Base-by-base conservation (phyloP, 2,797 vertebrate species). In the Acipenser oxyrinchus region DNA sequence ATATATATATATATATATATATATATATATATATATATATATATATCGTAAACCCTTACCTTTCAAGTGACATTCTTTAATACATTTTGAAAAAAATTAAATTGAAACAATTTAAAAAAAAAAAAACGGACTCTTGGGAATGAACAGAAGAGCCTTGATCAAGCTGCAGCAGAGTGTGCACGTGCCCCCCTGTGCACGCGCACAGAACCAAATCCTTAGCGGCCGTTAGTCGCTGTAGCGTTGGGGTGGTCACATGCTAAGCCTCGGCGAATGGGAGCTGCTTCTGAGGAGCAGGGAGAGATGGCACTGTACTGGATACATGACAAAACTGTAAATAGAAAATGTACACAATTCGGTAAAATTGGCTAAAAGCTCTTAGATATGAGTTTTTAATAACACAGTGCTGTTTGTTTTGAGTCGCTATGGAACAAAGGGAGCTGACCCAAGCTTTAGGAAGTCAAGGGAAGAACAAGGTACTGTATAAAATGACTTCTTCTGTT, bases 381-480 rank as follows among this genome's bases (percentile, higher is more conserved):
- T n/a, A 67, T 51, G 69, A 6, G 65, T 10, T 60, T 15, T 8
- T 9, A 5, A 11, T 64, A 64, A n/a, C 37, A 58, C 49, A 6
- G 49, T 60, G 69, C 6, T 51, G 18, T 60, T 64, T 11, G 51
- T 63, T 67, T 51, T 69, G 53, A 63, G 66, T 49, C 58, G 51
- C 55, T 57, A 66, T 67, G 63, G 49, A 57, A 63, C 50, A 63
- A 64, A 70, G 58, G 51, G 37, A 65, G 48, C 63, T 49, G 66
- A 66, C n/a, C 58, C 65, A 53, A 12, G 59, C 58, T 49, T 55
- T 57, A 60, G 49, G 64, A 69, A 49, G 55, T n/a, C 51, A 64
- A 64, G 60, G 51, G 48, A 60, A 63, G 64, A 64, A 23, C 37
- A 50, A 68, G 72, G 64, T 71, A 69, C 49, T 60, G 61, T 51